Percentiles rank a stretch among this genome's conserved stretches.
These are phyloP conservation scores for Eupithecia vulgata DNA, from an alignment of 2,888 invertebrate species.

Conservation along the genomic window DNA sequence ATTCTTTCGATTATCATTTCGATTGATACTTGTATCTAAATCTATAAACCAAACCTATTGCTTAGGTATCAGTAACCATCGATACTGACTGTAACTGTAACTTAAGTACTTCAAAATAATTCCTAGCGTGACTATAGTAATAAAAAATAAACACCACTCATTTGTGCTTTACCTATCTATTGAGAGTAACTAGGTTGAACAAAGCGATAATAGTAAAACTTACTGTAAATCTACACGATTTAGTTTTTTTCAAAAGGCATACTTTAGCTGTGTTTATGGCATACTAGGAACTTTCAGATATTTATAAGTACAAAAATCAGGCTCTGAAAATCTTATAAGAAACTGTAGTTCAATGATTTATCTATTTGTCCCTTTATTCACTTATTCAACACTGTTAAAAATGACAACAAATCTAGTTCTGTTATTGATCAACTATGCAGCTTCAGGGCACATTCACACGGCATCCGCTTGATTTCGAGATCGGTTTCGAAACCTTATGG, in stretches of 20 bases:
- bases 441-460: too few species aligned
- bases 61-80: not conserved
- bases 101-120: not conserved
- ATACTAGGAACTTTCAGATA: slow-evolving; percentile 45
- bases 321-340: slow-evolving; percentile 7
- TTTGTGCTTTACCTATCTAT: not conserved
- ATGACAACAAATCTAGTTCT: not conserved
- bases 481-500: too few species aligned
- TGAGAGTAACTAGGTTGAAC: not conserved
- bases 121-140: slow-evolving; percentile 3
- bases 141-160: not conserved
- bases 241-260: not conserved
- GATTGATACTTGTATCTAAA: not conserved
- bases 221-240: not conserved
- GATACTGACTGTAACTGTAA: not conserved
- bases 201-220: not conserved
- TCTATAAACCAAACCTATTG: not conserved
- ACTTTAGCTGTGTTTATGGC: slow-evolving; percentile 27
- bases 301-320: slow-evolving; percentile 21
- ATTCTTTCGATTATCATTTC: not conserved
- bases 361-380: slow-evolving; percentile 11
- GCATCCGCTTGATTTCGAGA: too few species aligned
- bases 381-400: slow-evolving; percentile 2
- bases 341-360: not conserved
- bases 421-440: not conserved